Conservation (phyloP, 2,113 vertebrate species). For the Pycnonotus jocosus region DNA sequence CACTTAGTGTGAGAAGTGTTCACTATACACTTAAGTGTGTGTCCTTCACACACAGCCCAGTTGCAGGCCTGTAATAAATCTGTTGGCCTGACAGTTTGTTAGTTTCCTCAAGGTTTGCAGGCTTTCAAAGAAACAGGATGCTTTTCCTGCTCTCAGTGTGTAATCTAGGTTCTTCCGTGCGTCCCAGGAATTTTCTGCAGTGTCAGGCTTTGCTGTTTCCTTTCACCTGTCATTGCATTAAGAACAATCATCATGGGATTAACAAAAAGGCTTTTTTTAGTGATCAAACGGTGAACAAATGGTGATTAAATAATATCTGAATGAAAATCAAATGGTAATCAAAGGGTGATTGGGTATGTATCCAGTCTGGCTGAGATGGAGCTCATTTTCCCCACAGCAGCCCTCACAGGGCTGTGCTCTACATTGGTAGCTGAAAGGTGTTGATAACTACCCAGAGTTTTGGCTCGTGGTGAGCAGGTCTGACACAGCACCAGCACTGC, state of each 20-base stretch:
- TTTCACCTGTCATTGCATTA: not conserved
- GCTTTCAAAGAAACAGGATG: not conserved
- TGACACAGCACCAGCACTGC: not conserved
- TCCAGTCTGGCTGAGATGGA: not conserved
- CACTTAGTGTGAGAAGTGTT: not conserved
- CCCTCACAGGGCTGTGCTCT: not conserved
- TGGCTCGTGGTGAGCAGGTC: not conserved
- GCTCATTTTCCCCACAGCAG: not conserved
- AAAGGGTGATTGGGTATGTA: not conserved
- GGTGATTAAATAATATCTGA: not conserved
- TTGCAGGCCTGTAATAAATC: not conserved
- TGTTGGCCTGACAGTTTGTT: not conserved
- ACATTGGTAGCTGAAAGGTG: not conserved
- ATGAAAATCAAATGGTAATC: not conserved
- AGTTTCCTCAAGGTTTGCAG: not conserved
- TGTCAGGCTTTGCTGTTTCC: not conserved
- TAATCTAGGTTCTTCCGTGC: not conserved
- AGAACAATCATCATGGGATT: not conserved
- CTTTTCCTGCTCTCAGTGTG: not conserved
- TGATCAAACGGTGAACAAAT: not conserved
- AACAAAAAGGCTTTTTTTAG: not conserved
- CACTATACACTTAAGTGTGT: no score
- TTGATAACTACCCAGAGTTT: not conserved
- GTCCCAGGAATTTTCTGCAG: not conserved
- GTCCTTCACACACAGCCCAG: accelerated